Conservation (phyloP, 1,140 invertebrate genomes). For the Euwallacea fornicatus region DNA sequence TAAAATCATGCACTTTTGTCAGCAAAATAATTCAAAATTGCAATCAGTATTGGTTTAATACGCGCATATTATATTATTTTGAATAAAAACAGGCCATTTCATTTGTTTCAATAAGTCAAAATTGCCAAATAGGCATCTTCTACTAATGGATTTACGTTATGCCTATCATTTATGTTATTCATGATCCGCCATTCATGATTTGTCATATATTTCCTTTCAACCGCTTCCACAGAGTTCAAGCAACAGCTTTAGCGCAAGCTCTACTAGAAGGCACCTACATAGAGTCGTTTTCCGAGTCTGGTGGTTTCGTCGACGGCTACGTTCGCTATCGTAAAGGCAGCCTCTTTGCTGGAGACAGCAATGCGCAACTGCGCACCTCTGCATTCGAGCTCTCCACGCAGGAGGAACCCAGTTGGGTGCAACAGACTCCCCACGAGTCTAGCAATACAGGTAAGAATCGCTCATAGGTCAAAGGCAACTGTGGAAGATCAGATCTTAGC, state of each 20-base stretch:
- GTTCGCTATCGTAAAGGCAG: constrained; percentile 60
- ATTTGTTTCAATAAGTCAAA: too few relatives aligned
- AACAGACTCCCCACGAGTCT: constrained; percentile 66
- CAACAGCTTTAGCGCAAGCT: constrained; percentile 77
- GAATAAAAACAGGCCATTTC: too few relatives aligned
- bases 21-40: too few relatives aligned
- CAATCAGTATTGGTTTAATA: too few relatives aligned
- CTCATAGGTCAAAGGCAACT: neutral
- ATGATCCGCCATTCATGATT: constrained; percentile 34
- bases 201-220: neutral
- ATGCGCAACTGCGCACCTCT: constrained; percentile 30
- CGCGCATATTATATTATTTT: too few relatives aligned
- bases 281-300: constrained; percentile 61
- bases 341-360: constrained; percentile 39
- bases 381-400: constrained; percentile 46
- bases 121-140: too few relatives aligned
- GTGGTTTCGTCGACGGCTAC: constrained; percentile 59
- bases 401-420: constrained; percentile 70
- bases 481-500: neutral
- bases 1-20: too few relatives aligned
- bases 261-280: constrained; percentile 77
- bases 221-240: constrained; percentile 67
- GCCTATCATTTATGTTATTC: too few relatives aligned
- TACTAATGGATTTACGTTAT: too few relatives aligned
- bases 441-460: constrained; percentile 55